phyloP scores from a whole-genome alignment of 2,113 vertebrate species.

The Choloepus hoffmanni region DNA sequence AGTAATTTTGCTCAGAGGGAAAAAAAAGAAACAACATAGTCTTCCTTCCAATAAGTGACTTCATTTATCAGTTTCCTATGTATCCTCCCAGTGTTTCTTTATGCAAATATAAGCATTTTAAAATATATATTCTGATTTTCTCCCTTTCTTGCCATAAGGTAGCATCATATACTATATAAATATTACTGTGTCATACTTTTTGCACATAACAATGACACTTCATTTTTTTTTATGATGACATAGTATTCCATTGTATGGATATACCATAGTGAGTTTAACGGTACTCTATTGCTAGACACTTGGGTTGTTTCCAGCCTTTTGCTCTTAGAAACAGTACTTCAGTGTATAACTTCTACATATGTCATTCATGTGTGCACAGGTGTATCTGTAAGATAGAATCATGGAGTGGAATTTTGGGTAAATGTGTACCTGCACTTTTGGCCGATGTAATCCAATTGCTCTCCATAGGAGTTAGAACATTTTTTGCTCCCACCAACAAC shows the following conservation, averaged over 20 bases:
- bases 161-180: neutral
- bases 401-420: neutral
- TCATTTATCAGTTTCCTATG: neutral
- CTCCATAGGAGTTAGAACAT: neutral
- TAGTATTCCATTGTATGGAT: neutral
- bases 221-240: conserved; percentile 19
- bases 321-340: neutral
- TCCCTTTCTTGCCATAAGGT: neutral
- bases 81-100: neutral
- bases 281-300: neutral
- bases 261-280: neutral
- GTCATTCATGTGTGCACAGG: neutral
- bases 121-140: neutral
- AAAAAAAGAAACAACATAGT: conserved; percentile 1
- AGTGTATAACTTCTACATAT: neutral
- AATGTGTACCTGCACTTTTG: neutral
- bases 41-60: neutral
- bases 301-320: neutral
- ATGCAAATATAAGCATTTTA: conserved; percentile 8
- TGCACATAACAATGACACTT: conserved; percentile 6
- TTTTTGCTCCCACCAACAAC: conserved; percentile 9
- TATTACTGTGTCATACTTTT: neutral
- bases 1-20: too few relatives aligned
- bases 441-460: neutral
- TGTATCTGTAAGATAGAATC: neutral